Evolutionary conservation across 2,797 vertebrate genomes (phyloP).

Genomic region (Gymnoscopelus braueri): DNA sequence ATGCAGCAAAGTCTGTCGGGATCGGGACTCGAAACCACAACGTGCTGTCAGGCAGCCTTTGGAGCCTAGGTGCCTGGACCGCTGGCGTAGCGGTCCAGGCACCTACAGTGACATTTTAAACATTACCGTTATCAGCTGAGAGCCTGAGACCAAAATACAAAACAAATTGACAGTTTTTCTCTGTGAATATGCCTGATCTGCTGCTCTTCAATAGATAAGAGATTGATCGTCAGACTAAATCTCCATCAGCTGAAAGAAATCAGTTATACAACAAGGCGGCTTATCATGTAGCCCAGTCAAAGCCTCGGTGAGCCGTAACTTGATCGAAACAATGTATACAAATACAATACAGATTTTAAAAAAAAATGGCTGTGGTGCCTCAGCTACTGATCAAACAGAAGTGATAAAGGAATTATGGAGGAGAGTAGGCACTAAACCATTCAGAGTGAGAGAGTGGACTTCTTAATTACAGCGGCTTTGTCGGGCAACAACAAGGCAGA

Average conservation of each 20-base stretch:
- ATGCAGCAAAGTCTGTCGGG: too few relatives aligned
- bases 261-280: constrained; percentile 28
- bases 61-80: too few relatives aligned
- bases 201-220: constrained; percentile 34
- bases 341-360: background rate
- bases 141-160: background rate
- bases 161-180: constrained; percentile 23
- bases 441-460: constrained; percentile 56
- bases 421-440: constrained; percentile 36
- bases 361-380: constrained; percentile 2
- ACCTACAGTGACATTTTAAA: constrained; percentile 34
- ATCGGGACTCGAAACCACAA: too few relatives aligned
- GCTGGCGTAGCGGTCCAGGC: too few relatives aligned
- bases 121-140: constrained; percentile 45
- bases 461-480: constrained; percentile 76
- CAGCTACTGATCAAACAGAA: constrained; percentile 7
- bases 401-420: constrained; percentile 33
- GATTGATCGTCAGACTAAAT: constrained; percentile 41
- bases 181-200: constrained; percentile 59
- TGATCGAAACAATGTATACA: background rate
- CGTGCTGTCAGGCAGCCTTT: too few relatives aligned
- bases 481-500: constrained; percentile 65
- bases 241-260: constrained; percentile 22
- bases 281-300: constrained; percentile 12
- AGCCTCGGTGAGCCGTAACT: constrained; percentile 12